Evolutionary conservation across 2,888 invertebrate species (phyloP).

Genomic region (Fabriciana adippe): DNA sequence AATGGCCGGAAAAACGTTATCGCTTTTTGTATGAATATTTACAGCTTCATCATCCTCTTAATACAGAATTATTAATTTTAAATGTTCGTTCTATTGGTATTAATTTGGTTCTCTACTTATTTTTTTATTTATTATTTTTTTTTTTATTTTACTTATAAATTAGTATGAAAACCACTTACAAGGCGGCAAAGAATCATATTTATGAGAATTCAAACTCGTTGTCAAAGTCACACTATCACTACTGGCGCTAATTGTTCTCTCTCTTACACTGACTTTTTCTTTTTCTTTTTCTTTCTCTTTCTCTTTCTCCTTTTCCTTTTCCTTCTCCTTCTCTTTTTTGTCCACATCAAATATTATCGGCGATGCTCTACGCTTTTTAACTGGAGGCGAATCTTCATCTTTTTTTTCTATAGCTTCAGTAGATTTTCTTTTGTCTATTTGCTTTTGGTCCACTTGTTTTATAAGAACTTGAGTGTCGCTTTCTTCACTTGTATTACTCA

Average conservation of each 20-base stretch:
- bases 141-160: too few species aligned
- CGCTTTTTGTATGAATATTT: too few species aligned
- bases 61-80: too few species aligned
- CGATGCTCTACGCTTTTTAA: conserved; percentile 74
- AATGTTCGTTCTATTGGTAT: too few species aligned
- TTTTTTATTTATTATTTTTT: too few species aligned
- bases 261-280: conserved; percentile 54
- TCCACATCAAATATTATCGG: conserved; percentile 81
- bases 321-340: conserved; percentile 54
- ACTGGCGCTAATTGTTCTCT: conserved; percentile 75
- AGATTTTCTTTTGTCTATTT: conserved; percentile 48
- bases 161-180: conserved; percentile 65
- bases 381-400: conserved; percentile 43
- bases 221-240: conserved; percentile 68
- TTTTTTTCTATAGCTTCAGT: conserved; percentile 38
- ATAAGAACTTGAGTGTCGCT: conserved; percentile 64
- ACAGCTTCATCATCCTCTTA: too few species aligned
- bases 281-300: conserved; percentile 54
- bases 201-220: conserved; percentile 62
- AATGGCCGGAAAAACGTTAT: too few species aligned
- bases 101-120: too few species aligned
- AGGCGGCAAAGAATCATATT: conserved; percentile 83
- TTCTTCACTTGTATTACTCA: conserved; percentile 62
- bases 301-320: conserved; percentile 34
- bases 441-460: conserved; percentile 46